Conservation (phyloP, 2,888 invertebrate genomes). For the Protophormia terraenovae region DNA sequence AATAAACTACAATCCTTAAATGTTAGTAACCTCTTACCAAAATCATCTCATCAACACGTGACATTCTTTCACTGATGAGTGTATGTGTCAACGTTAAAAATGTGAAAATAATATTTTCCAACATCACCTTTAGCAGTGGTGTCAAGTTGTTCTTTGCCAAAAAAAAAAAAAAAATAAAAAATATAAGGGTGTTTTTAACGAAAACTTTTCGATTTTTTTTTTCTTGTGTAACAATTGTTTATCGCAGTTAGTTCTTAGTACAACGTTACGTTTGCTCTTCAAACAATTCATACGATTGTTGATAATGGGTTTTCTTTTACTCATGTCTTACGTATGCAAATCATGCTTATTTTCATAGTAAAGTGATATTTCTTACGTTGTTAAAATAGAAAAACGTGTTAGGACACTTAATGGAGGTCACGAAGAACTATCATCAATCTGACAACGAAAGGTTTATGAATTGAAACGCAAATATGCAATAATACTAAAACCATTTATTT, state of each 20-base stretch:
- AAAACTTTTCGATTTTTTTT: conserved; percentile 10
- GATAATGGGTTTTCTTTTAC: conserved; percentile 43
- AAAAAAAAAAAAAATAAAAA: not conserved
- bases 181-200: not conserved
- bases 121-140: conserved; percentile 47
- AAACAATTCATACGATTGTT: conserved; percentile 35
- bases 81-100: conserved; percentile 59
- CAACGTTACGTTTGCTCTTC: conserved; percentile 15
- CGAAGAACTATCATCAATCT: conserved; percentile 65
- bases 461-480: conserved; percentile 47
- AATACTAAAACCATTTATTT: conserved; percentile 57
- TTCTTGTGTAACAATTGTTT: conserved; percentile 44
- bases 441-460: conserved; percentile 52
- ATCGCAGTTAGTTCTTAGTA: conserved; percentile 10
- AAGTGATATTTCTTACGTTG: conserved; percentile 67
- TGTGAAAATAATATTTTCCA: conserved; percentile 63
- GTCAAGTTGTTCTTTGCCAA: conserved; percentile 50
- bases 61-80: conserved; percentile 54
- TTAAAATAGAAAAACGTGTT: conserved; percentile 58
- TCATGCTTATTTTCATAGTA: conserved; percentile 65
- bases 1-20: conserved; percentile 24
- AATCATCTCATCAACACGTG: conserved; percentile 58
- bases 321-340: conserved; percentile 67
- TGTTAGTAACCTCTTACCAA: conserved; percentile 11
- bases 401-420: conserved; percentile 63